Evolutionary conservation across 2,797 vertebrate species (phyloP), one percentile per base, ranked within the genome.

Genomic region (Eulemur coronatus): DNA sequence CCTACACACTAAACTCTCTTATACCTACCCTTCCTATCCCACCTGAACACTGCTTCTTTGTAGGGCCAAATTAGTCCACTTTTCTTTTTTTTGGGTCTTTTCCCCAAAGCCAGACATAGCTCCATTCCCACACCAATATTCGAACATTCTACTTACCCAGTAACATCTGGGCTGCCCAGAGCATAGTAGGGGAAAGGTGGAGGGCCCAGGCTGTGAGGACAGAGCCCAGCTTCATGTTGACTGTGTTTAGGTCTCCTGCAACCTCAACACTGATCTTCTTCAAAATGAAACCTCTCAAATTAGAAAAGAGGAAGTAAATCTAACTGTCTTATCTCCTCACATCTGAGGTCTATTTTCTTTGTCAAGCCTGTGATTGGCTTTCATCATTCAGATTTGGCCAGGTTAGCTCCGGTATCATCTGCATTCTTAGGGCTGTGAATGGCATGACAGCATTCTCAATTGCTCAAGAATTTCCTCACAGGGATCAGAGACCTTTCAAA

Each of bases 291-390:
- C 93, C 89, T 89, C 96, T 95, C 75, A 92, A 96, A 96, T 98
- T 97, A 97, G 97, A 97, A 97, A 98, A 98, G 86, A 87, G 97
- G 98, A 98, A 98, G 61, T 97, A 67, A 90, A 80, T 69, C 55
- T 93, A 97, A 98, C 97, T 92, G 97, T 70, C 96, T 98, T 78
- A 59, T 78, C 80, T 52, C 63, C 70, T 69, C 15, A 33, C 87
- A 90, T 89, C 96, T 91, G 92, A 26, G 55, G 41, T 43, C 55
- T 46, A 22, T 55, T 91, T 91, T 57, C 96, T 57, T 46, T 84
- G 87, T 57, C 95, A 57, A 46, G 30, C 81, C 67, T 61, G 61
- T 22, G 52, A 96, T 78, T 95, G 94, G 85, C 48, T 92, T 63
- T 67, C 33, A 81, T 33, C 65, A 3, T n/a, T 67, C 65, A 73